Conservation (phyloP, 2,888 invertebrate species). For the Amiota communis region DNA sequence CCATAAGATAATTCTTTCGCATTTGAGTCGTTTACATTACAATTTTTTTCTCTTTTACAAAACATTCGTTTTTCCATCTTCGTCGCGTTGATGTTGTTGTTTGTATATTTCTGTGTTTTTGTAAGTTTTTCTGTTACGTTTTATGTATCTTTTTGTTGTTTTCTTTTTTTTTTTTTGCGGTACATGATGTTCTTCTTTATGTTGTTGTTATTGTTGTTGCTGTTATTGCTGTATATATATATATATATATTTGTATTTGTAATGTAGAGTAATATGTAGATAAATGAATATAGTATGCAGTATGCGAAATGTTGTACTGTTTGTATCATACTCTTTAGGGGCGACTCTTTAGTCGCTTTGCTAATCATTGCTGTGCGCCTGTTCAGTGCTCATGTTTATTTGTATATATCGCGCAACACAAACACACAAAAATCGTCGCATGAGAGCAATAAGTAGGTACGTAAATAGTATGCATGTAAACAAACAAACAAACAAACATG, state of each 20-base stretch:
- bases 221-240: constrained; percentile 21
- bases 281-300: too few species aligned
- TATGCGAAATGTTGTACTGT: constrained; percentile 13
- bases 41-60: background rate
- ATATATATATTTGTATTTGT: constrained; percentile 16
- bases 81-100: background rate
- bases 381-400: constrained; percentile 65
- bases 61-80: background rate
- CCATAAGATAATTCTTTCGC: background rate
- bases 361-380: constrained; percentile 64
- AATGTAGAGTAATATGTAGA: too few species aligned
- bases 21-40: constrained; percentile 2
- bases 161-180: constrained; percentile 8
- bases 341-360: constrained; percentile 47
- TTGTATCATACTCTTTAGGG: constrained; percentile 44
- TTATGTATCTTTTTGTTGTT: background rate
- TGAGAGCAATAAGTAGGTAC: background rate
- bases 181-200: constrained; percentile 30
- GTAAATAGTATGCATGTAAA: background rate
- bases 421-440: constrained; percentile 49
- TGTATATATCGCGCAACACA: constrained; percentile 68
- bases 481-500: background rate
- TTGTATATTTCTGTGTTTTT: background rate
- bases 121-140: constrained; percentile 1
- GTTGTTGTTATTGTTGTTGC: constrained; percentile 15